Base-by-base conservation (phyloP, 2,888 invertebrate genomes). In the Dasypogon diadema region DNA sequence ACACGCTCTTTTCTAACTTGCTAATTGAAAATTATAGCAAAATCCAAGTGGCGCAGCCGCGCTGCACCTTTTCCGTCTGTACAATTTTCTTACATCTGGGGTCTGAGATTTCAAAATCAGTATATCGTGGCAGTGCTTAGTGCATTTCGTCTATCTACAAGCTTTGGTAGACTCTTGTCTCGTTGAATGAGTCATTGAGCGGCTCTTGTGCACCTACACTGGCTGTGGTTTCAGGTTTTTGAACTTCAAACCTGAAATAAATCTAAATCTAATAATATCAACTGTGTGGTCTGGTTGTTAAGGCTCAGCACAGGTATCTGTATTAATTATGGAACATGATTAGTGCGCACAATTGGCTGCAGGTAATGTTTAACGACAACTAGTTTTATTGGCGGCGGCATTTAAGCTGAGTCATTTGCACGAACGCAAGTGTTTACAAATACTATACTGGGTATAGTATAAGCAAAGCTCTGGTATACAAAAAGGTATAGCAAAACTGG, bases 301-400 rank as follows among this genome's bases (percentile, higher is more conserved):
- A 68, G 74, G 63, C 56, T 68, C 37, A 34, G 68, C 75, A 76
- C 76, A 76, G 75, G 78, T 78, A 76, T 78, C 78, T 76, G 76
- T 75, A 75, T 78, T 78, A 75, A 75, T 75, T 78, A 77, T 77
- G 70, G 68, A 77, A 77, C 77, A 77, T 76, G 77, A 77, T 77
- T 77, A 76, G 77, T 75, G 76, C 74, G 74, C 75, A 74, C 77
- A 70, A 75, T 74, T 74, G 75, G 72, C 75, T 75, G 34, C 77
- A 74, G 75, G 77, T 77, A 77, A 74, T 74, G 46, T 58, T 74
- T 58, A 74, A 26, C 75, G 77, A 77, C 77, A 77, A 77, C 75
- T 75, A 65, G 75, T 77, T 77, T 68, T 65, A 72, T 77, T 75
- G 77, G 77, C 77, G 77, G 77, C 75, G 65, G 26, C 34, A 24